Evolutionary conservation across 2,113 vertebrate genomes (phyloP).

Genomic region (Oxyura jamaicensis): DNA sequence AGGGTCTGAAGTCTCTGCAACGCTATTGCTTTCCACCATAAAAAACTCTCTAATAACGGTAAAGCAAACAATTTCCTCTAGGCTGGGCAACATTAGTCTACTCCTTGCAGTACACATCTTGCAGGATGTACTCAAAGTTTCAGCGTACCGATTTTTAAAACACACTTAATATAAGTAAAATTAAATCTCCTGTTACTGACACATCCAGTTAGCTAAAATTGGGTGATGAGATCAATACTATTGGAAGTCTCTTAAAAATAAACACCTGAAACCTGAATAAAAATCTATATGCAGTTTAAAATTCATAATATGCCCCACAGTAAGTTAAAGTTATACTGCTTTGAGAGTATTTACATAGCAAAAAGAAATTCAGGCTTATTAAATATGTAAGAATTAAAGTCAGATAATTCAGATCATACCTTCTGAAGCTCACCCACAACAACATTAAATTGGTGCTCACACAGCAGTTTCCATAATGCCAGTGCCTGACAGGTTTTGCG

Average conservation of each 20-base stretch:
- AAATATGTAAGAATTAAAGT: neutral
- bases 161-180: neutral
- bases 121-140: neutral
- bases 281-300: neutral
- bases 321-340: neutral
- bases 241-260: neutral
- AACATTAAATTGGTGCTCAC: constrained; percentile 93
- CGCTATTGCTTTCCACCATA: neutral
- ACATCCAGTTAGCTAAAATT: neutral
- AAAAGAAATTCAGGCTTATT: neutral
- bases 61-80: neutral
- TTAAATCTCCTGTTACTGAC: neutral
- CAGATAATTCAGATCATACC: constrained; percentile 70
- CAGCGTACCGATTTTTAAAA: neutral
- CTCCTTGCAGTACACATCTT: neutral
- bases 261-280: neutral
- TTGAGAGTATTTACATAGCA: neutral
- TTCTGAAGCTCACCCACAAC: constrained; percentile 94
- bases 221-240: neutral
- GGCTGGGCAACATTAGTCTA: neutral
- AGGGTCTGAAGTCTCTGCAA: neutral
- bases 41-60: neutral
- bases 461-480: constrained; percentile 95
- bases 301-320: neutral
- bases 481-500: constrained; percentile 93